Evolutionary conservation across 2,113 vertebrate species (phyloP).

Genomic region (Machaerirhynchus nigripectus): DNA sequence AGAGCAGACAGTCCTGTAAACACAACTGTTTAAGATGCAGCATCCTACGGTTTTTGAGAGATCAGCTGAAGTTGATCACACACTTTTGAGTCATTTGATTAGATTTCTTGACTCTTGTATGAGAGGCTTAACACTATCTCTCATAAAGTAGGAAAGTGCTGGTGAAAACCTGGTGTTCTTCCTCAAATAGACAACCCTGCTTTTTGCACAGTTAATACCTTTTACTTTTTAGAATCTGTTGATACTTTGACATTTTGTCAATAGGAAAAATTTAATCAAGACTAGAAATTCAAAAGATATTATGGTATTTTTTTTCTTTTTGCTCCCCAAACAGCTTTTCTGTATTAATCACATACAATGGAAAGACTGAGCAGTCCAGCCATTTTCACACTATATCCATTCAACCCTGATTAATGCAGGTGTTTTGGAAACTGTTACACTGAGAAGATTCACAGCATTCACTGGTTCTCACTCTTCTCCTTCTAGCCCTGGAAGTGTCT

Average conservation of each 20-base stretch:
- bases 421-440: constrained; percentile 33
- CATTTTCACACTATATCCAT: not conserved
- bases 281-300: not conserved
- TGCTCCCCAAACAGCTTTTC: not conserved
- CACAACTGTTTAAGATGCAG: not conserved
- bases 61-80: not conserved
- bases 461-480: constrained; percentile 7
- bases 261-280: not conserved
- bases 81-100: not conserved
- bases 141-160: not conserved
- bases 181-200: not conserved
- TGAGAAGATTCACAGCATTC: constrained; percentile 43
- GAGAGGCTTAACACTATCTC: not conserved
- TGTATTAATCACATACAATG: not conserved
- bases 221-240: not conserved
- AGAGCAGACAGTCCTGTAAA: not conserved
- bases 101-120: not conserved
- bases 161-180: not conserved
- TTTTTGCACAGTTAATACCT: not conserved
- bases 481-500: not conserved
- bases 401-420: not conserved
- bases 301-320: too few species aligned
- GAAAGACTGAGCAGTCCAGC: not conserved
- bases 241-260: not conserved
- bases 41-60: not conserved